phyloP scores from a whole-genome alignment of 2,113 vertebrate species.

The Takifugu flavidus region DNA sequence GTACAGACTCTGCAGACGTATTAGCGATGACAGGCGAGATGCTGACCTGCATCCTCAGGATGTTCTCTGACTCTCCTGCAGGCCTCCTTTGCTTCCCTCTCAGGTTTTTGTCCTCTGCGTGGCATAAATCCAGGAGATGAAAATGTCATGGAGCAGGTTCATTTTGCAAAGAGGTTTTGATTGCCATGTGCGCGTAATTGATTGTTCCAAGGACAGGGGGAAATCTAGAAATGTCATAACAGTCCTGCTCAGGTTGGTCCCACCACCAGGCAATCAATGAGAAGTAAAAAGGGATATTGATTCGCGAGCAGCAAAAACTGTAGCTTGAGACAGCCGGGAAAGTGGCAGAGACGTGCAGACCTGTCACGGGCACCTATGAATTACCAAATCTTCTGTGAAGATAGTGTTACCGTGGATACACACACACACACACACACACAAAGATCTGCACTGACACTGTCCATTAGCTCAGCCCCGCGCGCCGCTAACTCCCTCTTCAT shows the following conservation, averaged over 20 bases:
- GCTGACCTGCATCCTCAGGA: constrained; percentile 59
- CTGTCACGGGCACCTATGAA: constrained; percentile 75
- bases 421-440: constrained; percentile 7
- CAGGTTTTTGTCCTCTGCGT: constrained; percentile 33
- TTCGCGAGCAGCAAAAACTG: constrained; percentile 74
- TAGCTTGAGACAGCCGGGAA: constrained; percentile 76
- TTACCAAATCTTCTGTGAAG: constrained; percentile 72
- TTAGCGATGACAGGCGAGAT: neutral
- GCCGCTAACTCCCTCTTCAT: constrained; percentile 49
- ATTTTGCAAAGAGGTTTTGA: constrained; percentile 84
- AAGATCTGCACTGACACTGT: constrained; percentile 66
- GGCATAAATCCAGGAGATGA: constrained; percentile 82
- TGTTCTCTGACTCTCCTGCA: constrained; percentile 30
- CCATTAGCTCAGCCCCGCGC: constrained; percentile 60
- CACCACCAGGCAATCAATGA: constrained; percentile 79
- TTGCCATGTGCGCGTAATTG: constrained; percentile 81
- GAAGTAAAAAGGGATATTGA: constrained; percentile 82
- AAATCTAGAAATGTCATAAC: constrained; percentile 86
- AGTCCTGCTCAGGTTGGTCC: constrained; percentile 80
- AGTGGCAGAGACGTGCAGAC: constrained; percentile 70
- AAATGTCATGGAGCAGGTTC: constrained; percentile 83
- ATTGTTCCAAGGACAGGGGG: constrained; percentile 84
- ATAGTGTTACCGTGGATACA: constrained; percentile 68
- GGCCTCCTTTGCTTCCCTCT: constrained; percentile 8
- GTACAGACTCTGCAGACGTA: too few species aligned